Conservation (phyloP, 2,113 vertebrate genomes). For the Catharus fuscescens region DNA sequence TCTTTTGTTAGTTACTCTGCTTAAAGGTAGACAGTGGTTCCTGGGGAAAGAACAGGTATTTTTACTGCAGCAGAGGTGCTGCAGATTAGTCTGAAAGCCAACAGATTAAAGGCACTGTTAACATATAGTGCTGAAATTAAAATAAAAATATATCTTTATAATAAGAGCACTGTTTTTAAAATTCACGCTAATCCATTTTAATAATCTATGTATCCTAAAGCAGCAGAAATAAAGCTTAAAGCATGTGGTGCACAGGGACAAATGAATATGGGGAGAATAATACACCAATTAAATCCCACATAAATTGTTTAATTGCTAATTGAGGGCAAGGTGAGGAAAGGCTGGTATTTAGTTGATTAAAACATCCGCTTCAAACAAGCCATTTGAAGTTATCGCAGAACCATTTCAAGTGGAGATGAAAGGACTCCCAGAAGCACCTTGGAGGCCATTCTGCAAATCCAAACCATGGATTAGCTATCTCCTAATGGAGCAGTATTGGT, state of each 20-base stretch:
- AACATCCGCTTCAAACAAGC: conserved; percentile 56
- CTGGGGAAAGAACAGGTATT: neutral
- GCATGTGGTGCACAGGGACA: neutral
- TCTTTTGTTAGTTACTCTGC: rapidly evolving
- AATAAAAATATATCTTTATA: neutral
- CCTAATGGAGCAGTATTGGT: neutral
- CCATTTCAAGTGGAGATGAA: neutral
- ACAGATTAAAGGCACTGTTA: neutral
- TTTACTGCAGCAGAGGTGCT: neutral
- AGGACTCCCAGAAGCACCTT: neutral
- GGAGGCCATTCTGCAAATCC: neutral
- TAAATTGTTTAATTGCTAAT: conserved; percentile 43
- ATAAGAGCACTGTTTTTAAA: neutral
- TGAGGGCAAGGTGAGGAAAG: conserved; percentile 1
- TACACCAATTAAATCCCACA: neutral
- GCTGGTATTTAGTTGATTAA: conserved; percentile 45
- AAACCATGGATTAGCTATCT: neutral
- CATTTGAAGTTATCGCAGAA: conserved; percentile 34
- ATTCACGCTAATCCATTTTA: neutral
- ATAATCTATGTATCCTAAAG: neutral
- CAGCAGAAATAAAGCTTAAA: neutral
- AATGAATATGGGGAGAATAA: conserved; percentile 1
- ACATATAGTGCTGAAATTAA: neutral
- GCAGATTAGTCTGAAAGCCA: neutral
- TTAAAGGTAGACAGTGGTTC: neutral